A percentile compares a stretch with the other conserved stretches of the same genome.
These are phyloP conservation scores for Eristalinus aeneus DNA, from an alignment of 2,888 invertebrate genomes.

Conservation along the genomic window DNA sequence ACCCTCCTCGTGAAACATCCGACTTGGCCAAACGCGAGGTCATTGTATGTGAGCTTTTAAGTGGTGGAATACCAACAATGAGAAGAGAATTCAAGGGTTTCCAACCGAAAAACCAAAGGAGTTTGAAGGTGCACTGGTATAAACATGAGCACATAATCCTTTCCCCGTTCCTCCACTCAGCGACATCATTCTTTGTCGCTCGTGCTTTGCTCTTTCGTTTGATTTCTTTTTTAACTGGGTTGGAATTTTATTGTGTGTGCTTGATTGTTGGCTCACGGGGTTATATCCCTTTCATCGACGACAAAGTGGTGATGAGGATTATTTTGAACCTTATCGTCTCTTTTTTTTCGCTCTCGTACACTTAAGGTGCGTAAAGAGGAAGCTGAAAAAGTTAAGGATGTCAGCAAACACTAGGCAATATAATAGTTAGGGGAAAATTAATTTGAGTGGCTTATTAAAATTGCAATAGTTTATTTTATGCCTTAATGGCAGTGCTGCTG, in stretches of 20 bases:
- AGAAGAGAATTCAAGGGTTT: conserved; percentile 44
- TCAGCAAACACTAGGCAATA: not conserved
- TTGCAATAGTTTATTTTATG: conserved; percentile 76
- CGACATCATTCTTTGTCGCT: conserved; percentile 29
- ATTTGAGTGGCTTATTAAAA: conserved; percentile 79
- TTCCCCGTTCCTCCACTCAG: not conserved
- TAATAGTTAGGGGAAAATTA: conserved; percentile 74
- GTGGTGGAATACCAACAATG: conserved; percentile 17
- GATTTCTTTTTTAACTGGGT: conserved; percentile 48
- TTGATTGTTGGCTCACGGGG: conserved; percentile 39
- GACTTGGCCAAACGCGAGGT: conserved; percentile 16
- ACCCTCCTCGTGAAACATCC: not conserved
- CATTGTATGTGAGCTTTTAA: conserved; percentile 29
- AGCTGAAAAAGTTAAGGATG: conserved; percentile 44
- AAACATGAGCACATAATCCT: not conserved
- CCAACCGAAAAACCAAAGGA: conserved; percentile 57
- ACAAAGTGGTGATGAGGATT: conserved; percentile 29
- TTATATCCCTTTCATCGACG: conserved; percentile 45
- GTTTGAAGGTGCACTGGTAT: conserved; percentile 37
- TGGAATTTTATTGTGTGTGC: conserved; percentile 49
- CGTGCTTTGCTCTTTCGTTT: conserved; percentile 35
- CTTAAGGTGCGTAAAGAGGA: conserved; percentile 23
- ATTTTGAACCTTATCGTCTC: conserved; percentile 21
- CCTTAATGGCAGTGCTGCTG: conserved; percentile 49
- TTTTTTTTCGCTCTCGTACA: conserved; percentile 19